A percentile compares a stretch with the other conserved stretches of the same genome.
Evolutionary conservation across 2,888 invertebrate species (phyloP).

Genomic region (Gnatocerus cornutus): DNA sequence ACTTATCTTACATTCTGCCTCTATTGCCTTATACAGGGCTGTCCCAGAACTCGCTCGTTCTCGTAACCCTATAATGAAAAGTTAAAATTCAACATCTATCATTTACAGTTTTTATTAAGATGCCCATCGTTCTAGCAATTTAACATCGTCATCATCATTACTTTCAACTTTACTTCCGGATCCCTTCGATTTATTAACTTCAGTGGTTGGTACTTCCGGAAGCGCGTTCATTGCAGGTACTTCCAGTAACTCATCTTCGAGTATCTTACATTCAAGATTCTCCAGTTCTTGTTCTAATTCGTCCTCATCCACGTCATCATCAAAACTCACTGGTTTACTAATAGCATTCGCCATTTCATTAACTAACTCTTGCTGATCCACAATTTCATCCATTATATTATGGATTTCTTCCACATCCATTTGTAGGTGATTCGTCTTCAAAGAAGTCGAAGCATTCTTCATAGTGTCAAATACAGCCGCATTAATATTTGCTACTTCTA

Average conservation of each 20-base stretch:
- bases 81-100: neutral
- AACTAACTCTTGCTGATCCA: constrained; percentile 9
- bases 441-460: neutral
- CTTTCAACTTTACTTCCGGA: neutral
- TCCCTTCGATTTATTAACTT: neutral
- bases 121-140: constrained; percentile 3
- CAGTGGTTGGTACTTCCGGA: neutral
- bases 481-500: constrained; percentile 82
- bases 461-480: neutral
- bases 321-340: neutral
- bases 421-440: neutral
- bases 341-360: constrained; percentile 6
- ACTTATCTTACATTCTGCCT: no score
- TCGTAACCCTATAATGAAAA: no score
- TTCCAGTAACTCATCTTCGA: neutral
- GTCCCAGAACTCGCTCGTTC: no score
- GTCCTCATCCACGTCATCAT: constrained; percentile 4
- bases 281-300: constrained; percentile 3
- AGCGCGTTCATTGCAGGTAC: neutral
- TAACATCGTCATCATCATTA: neutral
- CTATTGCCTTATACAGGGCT: no score
- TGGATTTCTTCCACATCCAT: neutral
- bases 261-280: neutral
- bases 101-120: constrained; percentile 1
- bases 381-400: constrained; percentile 4